These are phyloP conservation scores for Trachythela sp. DNA, from an alignment of 64 coral and sea anemone species.

Conservation along the genomic window DNA sequence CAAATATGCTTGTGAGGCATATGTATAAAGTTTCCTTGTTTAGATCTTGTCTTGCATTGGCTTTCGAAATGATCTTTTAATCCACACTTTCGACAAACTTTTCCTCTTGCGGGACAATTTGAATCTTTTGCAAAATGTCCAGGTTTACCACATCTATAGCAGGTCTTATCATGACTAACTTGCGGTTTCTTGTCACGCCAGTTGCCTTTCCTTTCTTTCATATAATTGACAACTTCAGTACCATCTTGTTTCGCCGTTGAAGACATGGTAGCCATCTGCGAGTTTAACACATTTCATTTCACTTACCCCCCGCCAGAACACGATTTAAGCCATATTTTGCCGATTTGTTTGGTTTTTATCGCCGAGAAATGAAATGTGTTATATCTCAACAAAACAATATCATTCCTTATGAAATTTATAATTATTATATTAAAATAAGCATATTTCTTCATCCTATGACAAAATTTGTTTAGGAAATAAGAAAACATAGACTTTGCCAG, in stretches of 20 bases:
- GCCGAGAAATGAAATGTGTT: too few relatives aligned
- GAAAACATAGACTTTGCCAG: too few relatives aligned
- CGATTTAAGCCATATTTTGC: too few relatives aligned
- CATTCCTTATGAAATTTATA: too few relatives aligned
- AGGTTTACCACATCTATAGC: conserved; percentile 32
- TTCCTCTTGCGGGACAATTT: conserved; percentile 28
- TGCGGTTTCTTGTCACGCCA: background rate
- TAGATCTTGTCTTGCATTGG: conserved; percentile 18
- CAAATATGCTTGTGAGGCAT: conserved; percentile 33
- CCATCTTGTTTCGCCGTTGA: conserved; percentile 7
- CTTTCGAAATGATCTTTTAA: conserved; percentile 33
- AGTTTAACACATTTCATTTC: too few relatives aligned
- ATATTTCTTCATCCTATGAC: too few relatives aligned
- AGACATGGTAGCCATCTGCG: background rate
- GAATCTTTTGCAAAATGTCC: conserved; percentile 20
- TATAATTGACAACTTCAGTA: background rate
- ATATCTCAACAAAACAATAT: too few relatives aligned
- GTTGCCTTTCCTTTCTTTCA: background rate
- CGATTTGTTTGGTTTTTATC: too few relatives aligned
- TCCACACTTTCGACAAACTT: conserved; percentile 25
- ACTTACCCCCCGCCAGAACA: too few relatives aligned
- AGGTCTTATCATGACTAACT: conserved; percentile 17
- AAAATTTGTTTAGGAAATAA: too few relatives aligned
- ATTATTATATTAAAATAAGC: too few relatives aligned
- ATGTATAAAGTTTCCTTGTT: conserved; percentile 33